phyloP scores from a whole-genome alignment of 2,797 vertebrate genomes.

The Syndactyla subalaris region DNA sequence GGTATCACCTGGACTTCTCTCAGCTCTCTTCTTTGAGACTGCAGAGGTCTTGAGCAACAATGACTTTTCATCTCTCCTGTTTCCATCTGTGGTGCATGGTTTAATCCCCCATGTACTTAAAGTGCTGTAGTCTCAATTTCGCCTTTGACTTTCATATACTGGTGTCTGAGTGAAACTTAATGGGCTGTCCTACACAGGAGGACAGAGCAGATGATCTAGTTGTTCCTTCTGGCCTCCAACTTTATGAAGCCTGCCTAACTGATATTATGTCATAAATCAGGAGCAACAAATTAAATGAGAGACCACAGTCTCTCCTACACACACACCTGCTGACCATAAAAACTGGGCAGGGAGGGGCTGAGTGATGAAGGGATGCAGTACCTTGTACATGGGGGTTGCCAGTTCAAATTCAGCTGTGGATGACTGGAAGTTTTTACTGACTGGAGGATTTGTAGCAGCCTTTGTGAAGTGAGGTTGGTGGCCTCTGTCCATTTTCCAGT shows the following conservation, averaged over 20 bases:
- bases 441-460: constrained; percentile 16
- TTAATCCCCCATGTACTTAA: neutral
- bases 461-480: constrained; percentile 32
- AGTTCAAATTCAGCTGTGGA: neutral
- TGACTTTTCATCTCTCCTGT: neutral
- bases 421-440: constrained; percentile 20
- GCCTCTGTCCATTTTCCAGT: constrained; percentile 6
- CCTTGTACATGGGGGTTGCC: neutral
- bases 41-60: neutral
- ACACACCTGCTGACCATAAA: constrained; percentile 52
- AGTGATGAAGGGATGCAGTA: constrained; percentile 1
- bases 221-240: neutral
- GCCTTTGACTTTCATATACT: neutral
- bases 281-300: constrained; percentile 31
- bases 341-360: neutral
- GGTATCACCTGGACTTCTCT: neutral
- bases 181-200: neutral
- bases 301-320: neutral
- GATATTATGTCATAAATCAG: constrained; percentile 30
- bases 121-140: neutral
- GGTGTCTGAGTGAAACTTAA: neutral
- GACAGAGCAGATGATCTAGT: constrained; percentile 3
- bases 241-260: constrained; percentile 30
- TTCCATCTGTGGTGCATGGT: neutral
- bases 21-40: neutral